These are phyloP conservation scores for Lithophane leautieri DNA, from an alignment of 2,888 invertebrate genomes.

Conservation along the genomic window DNA sequence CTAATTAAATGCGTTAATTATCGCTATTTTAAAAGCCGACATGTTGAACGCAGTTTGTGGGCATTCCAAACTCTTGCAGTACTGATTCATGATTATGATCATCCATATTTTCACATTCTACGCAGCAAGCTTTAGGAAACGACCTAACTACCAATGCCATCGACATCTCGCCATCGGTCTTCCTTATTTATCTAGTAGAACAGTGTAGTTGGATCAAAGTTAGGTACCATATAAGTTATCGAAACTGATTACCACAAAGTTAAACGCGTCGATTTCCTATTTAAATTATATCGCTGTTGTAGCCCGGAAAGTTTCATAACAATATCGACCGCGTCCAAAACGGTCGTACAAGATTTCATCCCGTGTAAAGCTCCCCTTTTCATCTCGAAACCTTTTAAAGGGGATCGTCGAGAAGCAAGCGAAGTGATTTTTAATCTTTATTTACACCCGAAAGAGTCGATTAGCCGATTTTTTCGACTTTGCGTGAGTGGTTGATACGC, in stretches of 20 bases:
- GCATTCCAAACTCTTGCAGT: slow-evolving; percentile 3
- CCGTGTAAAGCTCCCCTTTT: slow-evolving; percentile 61
- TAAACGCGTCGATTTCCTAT: slow-evolving; percentile 17
- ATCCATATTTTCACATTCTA: background rate
- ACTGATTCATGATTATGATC: slow-evolving; percentile 15
- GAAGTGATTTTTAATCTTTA: slow-evolving; percentile 84
- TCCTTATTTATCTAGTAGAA: background rate
- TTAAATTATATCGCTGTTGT: slow-evolving; percentile 12
- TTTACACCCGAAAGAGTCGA: slow-evolving; percentile 78
- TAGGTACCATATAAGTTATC: slow-evolving; percentile 23
- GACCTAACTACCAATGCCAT: background rate
- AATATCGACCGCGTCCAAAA: slow-evolving; percentile 51
- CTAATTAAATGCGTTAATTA: slow-evolving; percentile 49
- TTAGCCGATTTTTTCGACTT: slow-evolving; percentile 69
- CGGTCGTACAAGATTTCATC: slow-evolving; percentile 45
- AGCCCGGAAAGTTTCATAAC: slow-evolving; percentile 30
- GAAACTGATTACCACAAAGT: slow-evolving; percentile 15
- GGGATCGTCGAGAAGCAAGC: slow-evolving; percentile 72
- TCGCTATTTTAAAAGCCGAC: slow-evolving; percentile 38
- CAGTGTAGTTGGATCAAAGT: slow-evolving; percentile 1
- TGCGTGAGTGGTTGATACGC: slow-evolving; percentile 39
- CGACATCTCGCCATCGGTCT: background rate
- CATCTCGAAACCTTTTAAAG: slow-evolving; percentile 74
- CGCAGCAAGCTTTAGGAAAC: slow-evolving; percentile 9
- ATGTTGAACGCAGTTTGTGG: slow-evolving; percentile 34